Base-by-base conservation (phyloP, 2,113 vertebrate genomes). In the Cryptotis parvus region DNA sequence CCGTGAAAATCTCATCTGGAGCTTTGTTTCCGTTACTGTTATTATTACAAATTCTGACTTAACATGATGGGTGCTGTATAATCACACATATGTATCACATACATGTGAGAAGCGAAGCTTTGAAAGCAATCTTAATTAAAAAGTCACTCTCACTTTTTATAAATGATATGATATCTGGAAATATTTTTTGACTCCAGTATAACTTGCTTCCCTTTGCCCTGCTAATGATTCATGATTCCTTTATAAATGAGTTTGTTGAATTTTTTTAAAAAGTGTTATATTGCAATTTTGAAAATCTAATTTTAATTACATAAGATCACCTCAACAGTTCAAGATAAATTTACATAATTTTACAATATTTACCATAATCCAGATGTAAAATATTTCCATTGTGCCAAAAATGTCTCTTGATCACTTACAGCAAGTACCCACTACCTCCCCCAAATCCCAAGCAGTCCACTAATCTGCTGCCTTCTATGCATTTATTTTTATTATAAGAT, bases 221-320 rank as follows among this genome's bases (percentile, higher is more conserved):
- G 66, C 20, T 39, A 37, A 31, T 80, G 72, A 89, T 41, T 78
- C 41, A 61, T 12, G 31, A 55, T 84, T 73, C 31, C 35, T 82
- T 87, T 75, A 37, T 43, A 86, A 24, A 24, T 68, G n/a, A 75
- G 11, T 76, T 69, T 33, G 55, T 58, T 24, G 14, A 49, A 49
- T 49, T 49, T 49, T n/a, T 2, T 49, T 49, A 49, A 49, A 49
- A 49, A 49, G 45, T 49, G 45, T 49, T 49, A 49, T 12, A 49
- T 49, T 49, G 58, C 35, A 58, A 15, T 22, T 58, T 22, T 73
- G 52, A 45, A 87, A 66, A 9, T 66, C 2, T 7, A 69, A 49
- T 63, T 86, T 93, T 58, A 92, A 39, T 72, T 88, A 31, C 10
- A 63, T 81, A 78, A 70, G 84, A 37, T 70, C 69, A 16, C 45